Evolutionary conservation across 2,888 invertebrate species (phyloP), one percentile per base, ranked within the genome.

Genomic region (Odontothrips loti): DNA sequence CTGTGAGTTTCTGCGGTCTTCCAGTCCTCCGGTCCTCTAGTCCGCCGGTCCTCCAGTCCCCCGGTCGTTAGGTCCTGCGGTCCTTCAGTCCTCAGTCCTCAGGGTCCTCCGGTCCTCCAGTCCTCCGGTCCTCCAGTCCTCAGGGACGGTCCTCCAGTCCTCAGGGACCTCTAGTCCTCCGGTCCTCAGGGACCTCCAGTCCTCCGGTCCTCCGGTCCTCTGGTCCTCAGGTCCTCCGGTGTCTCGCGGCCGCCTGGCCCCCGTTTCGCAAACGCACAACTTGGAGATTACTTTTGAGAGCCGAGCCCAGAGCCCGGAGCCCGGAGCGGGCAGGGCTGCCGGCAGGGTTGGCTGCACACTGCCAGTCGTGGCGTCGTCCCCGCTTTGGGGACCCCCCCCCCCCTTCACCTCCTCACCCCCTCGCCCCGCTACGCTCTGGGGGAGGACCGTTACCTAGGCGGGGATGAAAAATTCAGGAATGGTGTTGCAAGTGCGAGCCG

Each of bases 251-350:
- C 27, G 23, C 27, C 23, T 43, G 34, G 34, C 34, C 27, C 68
- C 68, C 68, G 68, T 27, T 75, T 75, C 68, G 68, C 68, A 75
- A 75, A 81, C 81, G 58, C 81, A 80, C 47, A 79, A 58, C 47
- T 34, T 48, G n/a, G 29, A 80, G 58, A 43, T 23, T 47, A 15
- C 80, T 48, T 75, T 81, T 43, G 68, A 81, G 68, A 63, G 47
- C 23, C 81, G 75, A 27, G 68, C 23, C 58, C 58, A n/a, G 20
- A 20, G 58, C 8, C n/a, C 58, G 15, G 58, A 15, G 58, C 58
- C 58, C n/a, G n/a, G 17, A 58, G 58, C 58, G 6, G 58, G 58
- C 58, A 0, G 58, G 58, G 15, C 15, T 58, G 58, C 58, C 20
- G 58, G 58, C 58, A 0, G 58, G 58, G 15, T 1, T 58, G 58